A percentile compares a stretch with the other conserved stretches of the same genome.
Evolutionary conservation across 1,140 invertebrate genomes (phyloP).

Genomic region (Sycophila sp.): DNA sequence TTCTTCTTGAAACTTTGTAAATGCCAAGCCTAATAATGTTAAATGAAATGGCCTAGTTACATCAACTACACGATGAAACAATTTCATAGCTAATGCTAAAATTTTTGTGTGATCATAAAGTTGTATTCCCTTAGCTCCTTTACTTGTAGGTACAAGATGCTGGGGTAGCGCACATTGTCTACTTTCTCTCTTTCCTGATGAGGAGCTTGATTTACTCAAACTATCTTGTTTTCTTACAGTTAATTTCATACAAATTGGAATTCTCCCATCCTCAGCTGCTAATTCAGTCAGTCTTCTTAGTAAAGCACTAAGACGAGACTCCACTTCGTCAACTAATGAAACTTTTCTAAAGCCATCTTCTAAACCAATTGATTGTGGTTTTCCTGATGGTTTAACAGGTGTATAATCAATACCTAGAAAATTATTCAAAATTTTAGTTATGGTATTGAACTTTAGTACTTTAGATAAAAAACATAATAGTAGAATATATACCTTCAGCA

Average conservation of each 20-base stretch:
- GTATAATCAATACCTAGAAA: conserved; percentile 69
- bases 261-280: conserved; percentile 78
- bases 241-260: conserved; percentile 77
- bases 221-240: conserved; percentile 76
- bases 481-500: conserved; percentile 67
- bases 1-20: conserved; percentile 79
- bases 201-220: conserved; percentile 59
- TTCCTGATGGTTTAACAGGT: conserved; percentile 75
- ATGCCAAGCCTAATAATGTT: conserved; percentile 79
- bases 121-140: conserved; percentile 53
- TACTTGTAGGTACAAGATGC: conserved; percentile 70
- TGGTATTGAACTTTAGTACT: background rate
- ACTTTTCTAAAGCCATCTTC: conserved; percentile 80
- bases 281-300: conserved; percentile 75
- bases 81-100: conserved; percentile 75
- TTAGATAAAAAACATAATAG: background rate
- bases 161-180: conserved; percentile 76
- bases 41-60: conserved; percentile 79
- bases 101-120: conserved; percentile 72
- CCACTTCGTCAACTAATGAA: conserved; percentile 75
- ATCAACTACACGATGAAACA: conserved; percentile 79
- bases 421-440: background rate
- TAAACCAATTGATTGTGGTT: conserved; percentile 76
- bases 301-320: conserved; percentile 73
- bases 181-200: conserved; percentile 74